Evolutionary conservation across 2,797 vertebrate species (phyloP), one percentile per base, ranked within the genome.

Genomic region (Silurus lanzhouensis): DNA sequence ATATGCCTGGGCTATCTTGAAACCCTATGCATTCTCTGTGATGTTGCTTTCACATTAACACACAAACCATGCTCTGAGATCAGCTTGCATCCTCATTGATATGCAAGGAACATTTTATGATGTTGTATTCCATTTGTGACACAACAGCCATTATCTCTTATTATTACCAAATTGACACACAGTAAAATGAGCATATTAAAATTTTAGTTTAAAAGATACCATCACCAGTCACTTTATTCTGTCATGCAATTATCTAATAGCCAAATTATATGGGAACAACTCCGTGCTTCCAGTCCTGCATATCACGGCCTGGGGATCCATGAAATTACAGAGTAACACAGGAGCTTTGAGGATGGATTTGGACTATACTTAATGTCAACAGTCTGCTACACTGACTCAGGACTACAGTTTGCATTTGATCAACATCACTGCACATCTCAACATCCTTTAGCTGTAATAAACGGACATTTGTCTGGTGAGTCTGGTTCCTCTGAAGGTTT

Each of bases 1-100:
- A 92, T 91, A 89, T 81, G 88, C 27, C 57, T n/a, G 66, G 75
- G 89, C 84, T 91, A 83, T 89, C 75, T 55, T 72, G 85, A 82
- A 75, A 78, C 82, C 88, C 88, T 84, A 80, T 85, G 85, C 87
- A 83, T 88, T 91, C 76, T 82, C 44, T 58, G 31, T 71, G 52
- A 82, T 71, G 67, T 71, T 0, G 20, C 12, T 17, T 71, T 44
- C 86, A 87, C 87, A 91, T 88, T 86, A 91, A 88, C 89, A 89
- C 64, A 71, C 88, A 82, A 80, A 78, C 38, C 72, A 60, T 25
- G 74, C 44, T 52, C 31, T n/a, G 48, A 61, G 80, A 83, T 70
- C 31, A 76, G 70, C 63, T 82, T 38, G 64, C 63, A 86, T 61
- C 10, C 74, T 61, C 67, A 44, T 6, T 83, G 78, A 79, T 48